Evolutionary conservation across 2,797 vertebrate genomes (phyloP), one percentile per base, ranked within the genome.

Genomic region (Tarsius wallacei): DNA sequence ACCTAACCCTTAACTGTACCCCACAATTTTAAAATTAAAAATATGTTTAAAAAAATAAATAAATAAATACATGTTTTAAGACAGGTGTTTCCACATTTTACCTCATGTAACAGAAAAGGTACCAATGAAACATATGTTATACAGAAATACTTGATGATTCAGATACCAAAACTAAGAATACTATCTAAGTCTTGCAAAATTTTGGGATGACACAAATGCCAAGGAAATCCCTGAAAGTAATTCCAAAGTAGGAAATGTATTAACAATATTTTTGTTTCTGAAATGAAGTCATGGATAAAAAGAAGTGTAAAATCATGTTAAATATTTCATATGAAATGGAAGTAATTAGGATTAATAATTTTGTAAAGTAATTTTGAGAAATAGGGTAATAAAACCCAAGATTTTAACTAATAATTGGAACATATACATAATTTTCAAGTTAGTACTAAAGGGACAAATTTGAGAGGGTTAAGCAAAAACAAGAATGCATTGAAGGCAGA

Each of bases 301-400:
- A 59, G 8, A 73, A 28, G 7, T 24, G 42, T 42, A 26, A 93
- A 82, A 36, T 21, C 17, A 36, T 51, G 2, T 42, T 83, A 70
- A 93, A 86, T 64, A 42, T 93, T 86, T 87, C 87, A 61, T 84
- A 70, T 70, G 51, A 87, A 53, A 68, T 64, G 1, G 26, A 90
- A 78, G 5, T 42, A 74, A 73, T 24, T 9, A 88, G 5, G 42
- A 89, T 19, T 78, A 74, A 53, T 63, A 2, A 21, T 22, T 77
- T 83, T 87, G 66, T 31, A 22, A 63, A 80, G 59, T 31, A 68
- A 57, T 5, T 66, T n/a, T 83, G 16, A 15, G 16, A 87, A 81
- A 61, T 84, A 68, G 13, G 14, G 11, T 91, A 15, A 87, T 64
- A 63, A 81, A 63, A 77, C 82, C 2, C 16, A 47, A 93, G 17